Evolutionary conservation across 2,888 invertebrate genomes (phyloP).

Genomic region (Polyommatus icarus): DNA sequence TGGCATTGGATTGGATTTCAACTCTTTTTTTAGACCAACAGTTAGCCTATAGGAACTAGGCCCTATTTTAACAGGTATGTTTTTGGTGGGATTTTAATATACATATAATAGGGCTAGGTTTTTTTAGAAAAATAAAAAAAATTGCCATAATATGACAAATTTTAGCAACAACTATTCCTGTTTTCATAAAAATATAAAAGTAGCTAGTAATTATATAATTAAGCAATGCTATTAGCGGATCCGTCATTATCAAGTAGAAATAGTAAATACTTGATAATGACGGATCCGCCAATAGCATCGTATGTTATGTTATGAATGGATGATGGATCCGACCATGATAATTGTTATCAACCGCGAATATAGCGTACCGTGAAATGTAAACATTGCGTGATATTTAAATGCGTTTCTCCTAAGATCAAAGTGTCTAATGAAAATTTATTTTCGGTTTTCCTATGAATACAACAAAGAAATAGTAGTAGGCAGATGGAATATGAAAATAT

Average conservation of each 20-base stretch:
- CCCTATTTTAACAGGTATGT: no score
- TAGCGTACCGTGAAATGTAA: background rate
- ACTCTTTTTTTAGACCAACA: no score
- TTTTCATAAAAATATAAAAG: background rate
- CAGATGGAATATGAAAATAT: background rate
- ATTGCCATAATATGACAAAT: no score
- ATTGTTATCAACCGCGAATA: background rate
- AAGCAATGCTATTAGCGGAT: no score
- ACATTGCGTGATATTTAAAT: slow-evolving; percentile 5
- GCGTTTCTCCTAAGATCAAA: slow-evolving; percentile 9
- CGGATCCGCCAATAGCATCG: background rate
- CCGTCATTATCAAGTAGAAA: no score
- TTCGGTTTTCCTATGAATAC: background rate
- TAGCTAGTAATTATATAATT: background rate
- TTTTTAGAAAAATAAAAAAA: no score
- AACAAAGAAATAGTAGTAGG: no score
- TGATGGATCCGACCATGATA: slow-evolving; percentile 12
- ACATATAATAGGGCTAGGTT: background rate
- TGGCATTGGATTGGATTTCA: no score
- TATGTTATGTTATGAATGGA: slow-evolving; percentile 13
- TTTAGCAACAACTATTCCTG: background rate
- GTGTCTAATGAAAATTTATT: background rate
- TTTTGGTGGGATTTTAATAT: no score
- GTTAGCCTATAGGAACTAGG: no score
- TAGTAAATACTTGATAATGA: background rate